phyloP scores from a whole-genome alignment of 2,797 vertebrate species.

The Squalus acanthias region DNA sequence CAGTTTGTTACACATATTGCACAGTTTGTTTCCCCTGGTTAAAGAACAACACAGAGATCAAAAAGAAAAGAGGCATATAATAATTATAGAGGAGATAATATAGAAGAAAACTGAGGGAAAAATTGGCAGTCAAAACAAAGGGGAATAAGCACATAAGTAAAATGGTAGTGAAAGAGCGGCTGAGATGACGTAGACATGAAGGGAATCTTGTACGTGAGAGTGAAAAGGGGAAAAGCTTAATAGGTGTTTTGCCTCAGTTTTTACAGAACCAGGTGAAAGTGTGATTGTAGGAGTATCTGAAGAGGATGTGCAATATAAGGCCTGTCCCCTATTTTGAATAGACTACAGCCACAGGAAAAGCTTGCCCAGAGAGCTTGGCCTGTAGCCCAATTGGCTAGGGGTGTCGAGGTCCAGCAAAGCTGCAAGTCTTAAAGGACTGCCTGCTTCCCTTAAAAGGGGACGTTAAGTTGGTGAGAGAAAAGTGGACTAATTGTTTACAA shows the following conservation, averaged over 20 bases:
- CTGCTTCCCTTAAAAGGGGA: no score
- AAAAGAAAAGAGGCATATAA: not conserved
- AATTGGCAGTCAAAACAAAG: not conserved
- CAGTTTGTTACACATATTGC: not conserved
- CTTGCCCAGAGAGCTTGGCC: not conserved
- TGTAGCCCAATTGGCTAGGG: not conserved
- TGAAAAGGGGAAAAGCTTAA: not conserved
- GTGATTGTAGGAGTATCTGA: not conserved
- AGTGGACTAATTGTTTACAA: not conserved
- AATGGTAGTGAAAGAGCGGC: not conserved
- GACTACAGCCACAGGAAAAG: not conserved
- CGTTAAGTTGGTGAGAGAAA: not conserved
- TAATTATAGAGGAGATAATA: not conserved
- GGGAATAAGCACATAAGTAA: not conserved
- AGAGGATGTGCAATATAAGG: not conserved
- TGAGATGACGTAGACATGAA: not conserved
- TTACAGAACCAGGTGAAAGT: no score
- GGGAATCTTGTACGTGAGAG: not conserved
- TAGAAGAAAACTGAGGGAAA: not conserved
- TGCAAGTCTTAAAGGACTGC: not conserved
- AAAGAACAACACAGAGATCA: not conserved
- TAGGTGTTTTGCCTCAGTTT: no score
- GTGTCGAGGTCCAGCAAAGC: not conserved
- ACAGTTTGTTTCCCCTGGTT: not conserved
- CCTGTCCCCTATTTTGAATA: not conserved